phyloP scores from a whole-genome alignment of 2,888 invertebrate genomes.

The Pandemis heparana region DNA sequence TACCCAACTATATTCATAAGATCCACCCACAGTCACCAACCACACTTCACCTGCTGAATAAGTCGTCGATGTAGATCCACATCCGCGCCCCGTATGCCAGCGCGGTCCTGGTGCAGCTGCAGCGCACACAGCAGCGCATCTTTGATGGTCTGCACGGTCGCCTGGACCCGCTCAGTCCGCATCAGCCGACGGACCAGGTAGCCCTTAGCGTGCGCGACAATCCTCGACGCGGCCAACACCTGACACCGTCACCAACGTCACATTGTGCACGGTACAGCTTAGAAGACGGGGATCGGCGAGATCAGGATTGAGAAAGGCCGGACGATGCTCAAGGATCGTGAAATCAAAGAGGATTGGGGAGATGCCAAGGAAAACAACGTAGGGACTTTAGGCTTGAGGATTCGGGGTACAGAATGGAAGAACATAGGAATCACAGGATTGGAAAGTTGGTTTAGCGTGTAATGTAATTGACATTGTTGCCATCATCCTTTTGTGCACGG shows the following conservation, averaged over 20 bases:
- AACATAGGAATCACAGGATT: background rate
- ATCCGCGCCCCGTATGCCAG: slow-evolving; percentile 87
- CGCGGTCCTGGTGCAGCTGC: slow-evolving; percentile 88
- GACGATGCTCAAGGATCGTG: background rate
- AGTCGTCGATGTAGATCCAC: slow-evolving; percentile 90
- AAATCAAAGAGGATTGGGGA: background rate
- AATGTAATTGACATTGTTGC: too few relatives aligned
- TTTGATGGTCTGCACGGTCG: slow-evolving; percentile 91
- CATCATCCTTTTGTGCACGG: slow-evolving; percentile 47
- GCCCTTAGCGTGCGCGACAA: slow-evolving; percentile 90
- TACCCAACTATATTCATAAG: too few relatives aligned
- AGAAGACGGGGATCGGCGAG: background rate
- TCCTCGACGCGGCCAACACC: slow-evolving; percentile 87
- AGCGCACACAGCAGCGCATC: slow-evolving; percentile 92
- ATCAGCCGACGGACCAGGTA: slow-evolving; percentile 93
- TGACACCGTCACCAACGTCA: slow-evolving; percentile 51
- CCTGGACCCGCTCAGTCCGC: slow-evolving; percentile 92
- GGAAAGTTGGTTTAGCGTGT: background rate
- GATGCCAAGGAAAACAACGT: background rate
- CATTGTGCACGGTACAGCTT: slow-evolving; percentile 54
- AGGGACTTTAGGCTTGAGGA: background rate
- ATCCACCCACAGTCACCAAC: background rate
- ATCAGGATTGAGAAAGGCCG: background rate
- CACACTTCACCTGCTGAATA: slow-evolving; percentile 88
- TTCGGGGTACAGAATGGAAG: background rate